phyloP scores from a whole-genome alignment of 92 coral and sea anemone species.

The Zoanthus solanderi region DNA sequence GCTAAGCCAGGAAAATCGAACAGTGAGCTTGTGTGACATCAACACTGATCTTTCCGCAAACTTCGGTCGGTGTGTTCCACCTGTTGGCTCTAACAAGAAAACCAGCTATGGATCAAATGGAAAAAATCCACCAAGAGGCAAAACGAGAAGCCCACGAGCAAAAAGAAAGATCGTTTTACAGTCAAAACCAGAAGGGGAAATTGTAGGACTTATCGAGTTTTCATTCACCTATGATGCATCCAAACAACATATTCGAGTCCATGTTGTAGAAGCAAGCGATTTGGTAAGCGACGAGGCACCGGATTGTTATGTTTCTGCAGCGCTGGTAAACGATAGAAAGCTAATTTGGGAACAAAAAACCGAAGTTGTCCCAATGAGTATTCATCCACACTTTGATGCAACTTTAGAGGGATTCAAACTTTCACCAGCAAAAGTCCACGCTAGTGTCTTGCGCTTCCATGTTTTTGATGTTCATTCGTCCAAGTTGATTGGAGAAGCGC shows the following conservation, averaged over 20 bases:
- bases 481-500: constrained; percentile 76
- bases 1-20: background rate
- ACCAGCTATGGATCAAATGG: constrained; percentile 20
- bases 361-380: constrained; percentile 32
- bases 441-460: constrained; percentile 68
- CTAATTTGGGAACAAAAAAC: constrained; percentile 34
- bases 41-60: constrained; percentile 21
- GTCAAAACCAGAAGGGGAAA: constrained; percentile 33
- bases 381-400: constrained; percentile 83
- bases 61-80: constrained; percentile 2
- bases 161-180: constrained; percentile 17
- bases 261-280: background rate
- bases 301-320: constrained; percentile 30
- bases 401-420: constrained; percentile 74
- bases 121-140: constrained; percentile 25
- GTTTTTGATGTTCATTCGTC: constrained; percentile 70
- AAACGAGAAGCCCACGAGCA: constrained; percentile 10
- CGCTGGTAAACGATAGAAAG: constrained; percentile 34
- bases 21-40: constrained; percentile 39
- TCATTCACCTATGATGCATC: constrained; percentile 28
- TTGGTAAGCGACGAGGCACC: constrained; percentile 20
- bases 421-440: constrained; percentile 68
- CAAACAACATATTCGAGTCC: constrained; percentile 5
- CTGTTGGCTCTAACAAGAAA: background rate
- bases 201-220: constrained; percentile 30